These are phyloP conservation scores for Drosophila antonietae DNA, from an alignment of 2,888 invertebrate species.

Conservation along the genomic window DNA sequence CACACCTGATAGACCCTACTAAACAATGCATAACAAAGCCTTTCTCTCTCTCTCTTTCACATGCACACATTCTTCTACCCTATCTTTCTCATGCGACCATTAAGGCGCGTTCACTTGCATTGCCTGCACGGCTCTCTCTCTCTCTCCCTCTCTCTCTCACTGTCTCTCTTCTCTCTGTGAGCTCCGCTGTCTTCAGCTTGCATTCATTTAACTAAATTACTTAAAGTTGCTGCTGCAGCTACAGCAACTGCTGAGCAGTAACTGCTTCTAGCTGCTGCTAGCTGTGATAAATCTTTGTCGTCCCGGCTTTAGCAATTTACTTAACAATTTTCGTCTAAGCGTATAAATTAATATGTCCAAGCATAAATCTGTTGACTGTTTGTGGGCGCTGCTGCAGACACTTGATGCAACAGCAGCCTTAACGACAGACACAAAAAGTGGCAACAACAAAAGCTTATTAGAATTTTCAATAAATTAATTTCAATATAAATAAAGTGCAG, in stretches of 20 bases:
- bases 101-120: background rate
- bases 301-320: constrained; percentile 50
- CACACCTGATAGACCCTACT: background rate
- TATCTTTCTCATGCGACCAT: background rate
- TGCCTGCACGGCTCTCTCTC: background rate
- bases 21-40: background rate
- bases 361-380: constrained; percentile 69
- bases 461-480: constrained; percentile 78
- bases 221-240: constrained; percentile 49
- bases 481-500: constrained; percentile 70
- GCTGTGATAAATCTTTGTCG: constrained; percentile 62
- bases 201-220: constrained; percentile 66
- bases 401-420: constrained; percentile 14
- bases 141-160: no score
- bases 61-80: background rate
- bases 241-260: constrained; percentile 2
- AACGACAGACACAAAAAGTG: constrained; percentile 24
- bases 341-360: constrained; percentile 72
- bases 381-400: constrained; percentile 35
- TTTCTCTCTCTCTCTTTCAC: background rate
- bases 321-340: constrained; percentile 59
- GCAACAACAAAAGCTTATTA: constrained; percentile 62
- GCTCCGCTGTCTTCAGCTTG: background rate
- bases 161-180: background rate
- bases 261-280: background rate